These are phyloP conservation scores for Notothenia coriiceps DNA, from an alignment of 2,113 vertebrate genomes.

Conservation along the genomic window DNA sequence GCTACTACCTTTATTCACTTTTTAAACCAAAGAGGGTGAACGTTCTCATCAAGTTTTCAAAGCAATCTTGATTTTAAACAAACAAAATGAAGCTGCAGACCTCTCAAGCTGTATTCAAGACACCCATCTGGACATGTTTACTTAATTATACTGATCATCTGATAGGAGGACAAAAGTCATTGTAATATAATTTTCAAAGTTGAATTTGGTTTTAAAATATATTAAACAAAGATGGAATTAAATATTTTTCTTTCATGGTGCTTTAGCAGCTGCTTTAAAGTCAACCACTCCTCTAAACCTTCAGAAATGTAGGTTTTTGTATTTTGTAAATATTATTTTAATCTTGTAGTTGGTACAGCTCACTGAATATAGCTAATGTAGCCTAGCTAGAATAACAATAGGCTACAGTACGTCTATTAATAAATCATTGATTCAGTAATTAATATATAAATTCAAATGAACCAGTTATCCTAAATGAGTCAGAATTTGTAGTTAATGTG, in stretches of 20 bases:
- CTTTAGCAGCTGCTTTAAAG: background rate
- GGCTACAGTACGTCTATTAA: no score
- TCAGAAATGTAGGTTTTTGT: background rate
- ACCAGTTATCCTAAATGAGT: no score
- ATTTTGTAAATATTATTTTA: no score
- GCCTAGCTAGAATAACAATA: no score
- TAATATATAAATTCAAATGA: no score
- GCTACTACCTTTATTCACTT: background rate
- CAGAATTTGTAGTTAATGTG: no score
- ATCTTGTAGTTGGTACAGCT: no score
- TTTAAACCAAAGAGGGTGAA: constrained; percentile 4
- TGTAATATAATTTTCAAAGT: background rate
- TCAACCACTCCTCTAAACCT: no score
- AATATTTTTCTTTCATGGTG: background rate
- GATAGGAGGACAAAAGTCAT: background rate
- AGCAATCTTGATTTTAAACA: background rate
- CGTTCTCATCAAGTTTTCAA: background rate
- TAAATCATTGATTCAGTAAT: no score
- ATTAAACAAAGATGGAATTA: background rate
- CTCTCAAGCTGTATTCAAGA: background rate
- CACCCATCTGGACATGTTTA: no score
- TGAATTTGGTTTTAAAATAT: background rate
- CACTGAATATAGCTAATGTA: no score
- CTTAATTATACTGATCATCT: background rate
- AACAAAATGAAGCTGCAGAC: background rate